phyloP scores from a whole-genome alignment of 2,113 vertebrate species.

The Prunella fulvescens region DNA sequence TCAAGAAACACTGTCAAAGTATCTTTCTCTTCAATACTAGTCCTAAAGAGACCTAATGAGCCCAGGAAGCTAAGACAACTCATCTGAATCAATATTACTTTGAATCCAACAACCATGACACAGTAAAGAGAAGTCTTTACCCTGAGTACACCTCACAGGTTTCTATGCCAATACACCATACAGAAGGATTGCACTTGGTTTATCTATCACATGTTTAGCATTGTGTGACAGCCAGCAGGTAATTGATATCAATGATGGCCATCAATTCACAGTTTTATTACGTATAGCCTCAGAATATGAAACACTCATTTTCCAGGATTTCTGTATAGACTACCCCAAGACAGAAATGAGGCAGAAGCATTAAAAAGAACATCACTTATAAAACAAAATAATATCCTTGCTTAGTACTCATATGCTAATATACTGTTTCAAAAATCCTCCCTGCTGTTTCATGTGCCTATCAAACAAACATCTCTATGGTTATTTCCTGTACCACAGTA shows the following conservation, averaged over 20 bases:
- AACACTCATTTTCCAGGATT: not conserved
- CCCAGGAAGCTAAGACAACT: not conserved
- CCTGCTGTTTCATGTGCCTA: not conserved
- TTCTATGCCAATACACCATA: not conserved
- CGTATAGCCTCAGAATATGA: not conserved
- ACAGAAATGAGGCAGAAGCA: not conserved
- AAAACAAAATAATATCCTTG: not conserved
- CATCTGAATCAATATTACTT: not conserved
- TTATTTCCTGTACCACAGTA: not conserved
- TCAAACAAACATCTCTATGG: not conserved
- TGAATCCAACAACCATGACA: not conserved
- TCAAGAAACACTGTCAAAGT: not conserved
- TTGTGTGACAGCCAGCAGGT: no score
- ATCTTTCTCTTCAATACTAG: not conserved
- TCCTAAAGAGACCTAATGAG: not conserved
- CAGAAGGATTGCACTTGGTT: not conserved
- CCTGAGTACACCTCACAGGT: not conserved
- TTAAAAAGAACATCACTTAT: not conserved
- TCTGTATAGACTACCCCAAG: not conserved
- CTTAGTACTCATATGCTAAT: accelerated
- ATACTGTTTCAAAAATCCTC: not conserved
- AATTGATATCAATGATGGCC: not conserved
- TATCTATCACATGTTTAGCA: not conserved
- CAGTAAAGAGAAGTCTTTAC: not conserved
- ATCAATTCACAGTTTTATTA: not conserved